phyloP scores from a whole-genome alignment of 2,797 vertebrate genomes.

The Prionace glauca region DNA sequence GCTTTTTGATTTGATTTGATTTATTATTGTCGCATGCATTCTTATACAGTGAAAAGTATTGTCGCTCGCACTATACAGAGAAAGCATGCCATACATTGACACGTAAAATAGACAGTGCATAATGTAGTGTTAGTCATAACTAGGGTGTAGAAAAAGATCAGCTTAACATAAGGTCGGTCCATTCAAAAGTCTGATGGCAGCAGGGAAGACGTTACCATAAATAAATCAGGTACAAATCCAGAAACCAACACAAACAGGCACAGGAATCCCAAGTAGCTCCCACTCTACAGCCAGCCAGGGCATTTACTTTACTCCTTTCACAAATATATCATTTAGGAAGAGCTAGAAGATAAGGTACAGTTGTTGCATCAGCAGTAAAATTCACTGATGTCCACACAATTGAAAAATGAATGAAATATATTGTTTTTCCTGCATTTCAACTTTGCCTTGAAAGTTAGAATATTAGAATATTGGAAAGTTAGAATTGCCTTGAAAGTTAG shows the following conservation, averaged over 20 bases:
- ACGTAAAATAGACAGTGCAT: too few relatives aligned
- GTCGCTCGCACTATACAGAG: too few relatives aligned
- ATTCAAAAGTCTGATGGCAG: too few relatives aligned
- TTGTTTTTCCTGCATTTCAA: not conserved
- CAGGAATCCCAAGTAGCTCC: not conserved
- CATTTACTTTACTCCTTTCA: not conserved
- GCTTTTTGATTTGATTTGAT: too few relatives aligned
- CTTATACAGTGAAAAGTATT: too few relatives aligned
- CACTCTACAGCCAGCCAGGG: not conserved
- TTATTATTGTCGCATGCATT: too few relatives aligned
- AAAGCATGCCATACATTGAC: too few relatives aligned
- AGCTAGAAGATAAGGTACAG: not conserved
- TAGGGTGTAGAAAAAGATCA: too few relatives aligned
- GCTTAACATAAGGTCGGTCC: too few relatives aligned
- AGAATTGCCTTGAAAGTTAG: not conserved
- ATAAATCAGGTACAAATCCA: not conserved
- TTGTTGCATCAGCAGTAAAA: not conserved
- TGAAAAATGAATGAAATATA: not conserved
- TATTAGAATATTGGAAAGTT: not conserved
- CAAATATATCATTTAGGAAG: not conserved
- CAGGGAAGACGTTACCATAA: not conserved
- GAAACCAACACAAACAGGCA: not conserved
- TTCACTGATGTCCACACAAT: not conserved
- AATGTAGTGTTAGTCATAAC: too few relatives aligned
- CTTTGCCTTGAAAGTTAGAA: not conserved